Base-by-base conservation (phyloP, 2,888 invertebrate species). In the Torymus texanus region DNA sequence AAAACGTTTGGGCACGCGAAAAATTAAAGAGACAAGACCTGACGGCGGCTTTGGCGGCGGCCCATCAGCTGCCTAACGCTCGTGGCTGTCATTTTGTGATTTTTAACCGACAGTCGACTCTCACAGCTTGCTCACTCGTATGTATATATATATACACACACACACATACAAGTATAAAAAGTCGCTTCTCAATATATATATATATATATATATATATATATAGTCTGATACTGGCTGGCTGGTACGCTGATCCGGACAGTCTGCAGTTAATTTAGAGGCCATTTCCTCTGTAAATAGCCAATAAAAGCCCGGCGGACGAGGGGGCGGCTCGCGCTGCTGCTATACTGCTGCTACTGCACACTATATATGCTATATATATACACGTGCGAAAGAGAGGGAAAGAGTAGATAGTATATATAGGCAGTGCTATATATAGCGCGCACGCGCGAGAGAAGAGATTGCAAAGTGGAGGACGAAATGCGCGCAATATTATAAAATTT, bases 231-330 rank as follows among this genome's bases (percentile, higher is more conserved):
- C 21, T 21, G 67, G 59, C 41, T 41, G 50, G 62, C 62, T 12
- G 13, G 65, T 50, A 68, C 75, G 86, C 88, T 87, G 88, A 88
- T 88, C 88, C 87, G 86, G 86, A 87, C 87, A 89, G 89, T 88
- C 87, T 87, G 87, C 87, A 88, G 90, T 90, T 90, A 90, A 90
- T 90, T 90, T 89, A 90, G 88, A 88, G 88, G 88, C 89, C 88
- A 89, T 90, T 90, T 87, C 87, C 89, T 88, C 88, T 88, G 89
- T 88, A 90, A 90, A 90, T 89, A 90, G 90, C 88, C 90, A 90
- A 90, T 90, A 90, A 90, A 90, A 90, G 88, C 87, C 82, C 85
- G 85, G 80, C 82, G 84, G 82, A 80, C 81, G 81, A 73, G 82
- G 24, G 62, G 62, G 62, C 24, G 62, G 24, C 29, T 2, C 63